Conservation (phyloP, 2,888 invertebrate genomes). For the Drosophila phalerata region DNA sequence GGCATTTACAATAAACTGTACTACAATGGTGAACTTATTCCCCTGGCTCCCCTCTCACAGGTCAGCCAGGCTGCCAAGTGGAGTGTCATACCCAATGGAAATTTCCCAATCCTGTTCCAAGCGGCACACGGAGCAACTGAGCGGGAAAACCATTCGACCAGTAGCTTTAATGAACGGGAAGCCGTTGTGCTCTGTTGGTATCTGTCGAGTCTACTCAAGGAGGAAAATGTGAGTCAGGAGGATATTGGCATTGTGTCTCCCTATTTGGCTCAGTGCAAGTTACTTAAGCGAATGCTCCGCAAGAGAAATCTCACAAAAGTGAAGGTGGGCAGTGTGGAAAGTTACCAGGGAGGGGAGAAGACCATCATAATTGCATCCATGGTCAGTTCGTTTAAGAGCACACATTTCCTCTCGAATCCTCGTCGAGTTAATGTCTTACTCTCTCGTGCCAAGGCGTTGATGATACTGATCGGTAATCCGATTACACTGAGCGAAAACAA, state of each 20-base stretch:
- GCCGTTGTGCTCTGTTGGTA: slow-evolving; percentile 87
- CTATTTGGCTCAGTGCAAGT: slow-evolving; percentile 85
- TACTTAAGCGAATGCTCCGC: slow-evolving; percentile 68
- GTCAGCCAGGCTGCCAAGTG: slow-evolving; percentile 73
- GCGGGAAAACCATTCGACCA: slow-evolving; percentile 70
- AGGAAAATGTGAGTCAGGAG: slow-evolving; percentile 77
- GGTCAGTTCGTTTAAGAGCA: slow-evolving; percentile 86
- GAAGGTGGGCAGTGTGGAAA: slow-evolving; percentile 93
- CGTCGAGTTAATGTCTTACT: slow-evolving; percentile 88
- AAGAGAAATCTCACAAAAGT: slow-evolving; percentile 82
- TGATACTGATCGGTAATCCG: slow-evolving; percentile 87
- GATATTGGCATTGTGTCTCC: slow-evolving; percentile 88
- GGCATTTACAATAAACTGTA: slow-evolving; percentile 90
- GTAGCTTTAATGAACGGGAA: slow-evolving; percentile 88
- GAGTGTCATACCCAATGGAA: slow-evolving; percentile 84
- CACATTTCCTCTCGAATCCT: slow-evolving; percentile 77
- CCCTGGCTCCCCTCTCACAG: slow-evolving; percentile 76
- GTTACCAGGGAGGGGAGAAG: slow-evolving; percentile 95
- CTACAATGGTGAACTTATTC: slow-evolving; percentile 89
- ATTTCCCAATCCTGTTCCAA: slow-evolving; percentile 88
- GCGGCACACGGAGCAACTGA: slow-evolving; percentile 86
- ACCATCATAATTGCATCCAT: slow-evolving; percentile 92
- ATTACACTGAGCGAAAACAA: slow-evolving; percentile 78
- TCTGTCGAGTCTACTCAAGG: slow-evolving; percentile 86
- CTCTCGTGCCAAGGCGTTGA: slow-evolving; percentile 87